Evolutionary conservation across 2,113 vertebrate genomes (phyloP).

Genomic region (Mustelus asterias): DNA sequence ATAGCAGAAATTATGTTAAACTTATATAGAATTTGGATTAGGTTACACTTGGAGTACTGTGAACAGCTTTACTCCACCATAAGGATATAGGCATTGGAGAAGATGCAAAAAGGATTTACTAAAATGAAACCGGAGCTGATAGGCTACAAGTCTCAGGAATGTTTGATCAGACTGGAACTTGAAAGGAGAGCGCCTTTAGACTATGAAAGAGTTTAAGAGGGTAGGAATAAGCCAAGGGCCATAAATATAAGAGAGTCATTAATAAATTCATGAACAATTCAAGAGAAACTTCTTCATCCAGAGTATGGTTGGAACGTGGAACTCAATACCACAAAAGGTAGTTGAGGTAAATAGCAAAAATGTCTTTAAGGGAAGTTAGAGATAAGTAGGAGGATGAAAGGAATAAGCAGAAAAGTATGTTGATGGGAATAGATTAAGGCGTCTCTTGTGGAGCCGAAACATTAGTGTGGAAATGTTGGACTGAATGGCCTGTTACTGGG

Average conservation of each 20-base stretch:
- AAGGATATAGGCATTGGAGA: neutral
- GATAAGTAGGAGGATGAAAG: neutral
- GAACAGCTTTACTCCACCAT: neutral
- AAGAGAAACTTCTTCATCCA: neutral
- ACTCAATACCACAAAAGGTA: neutral
- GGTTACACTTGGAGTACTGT: neutral
- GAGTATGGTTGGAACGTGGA: neutral
- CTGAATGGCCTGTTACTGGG: neutral
- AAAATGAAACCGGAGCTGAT: neutral
- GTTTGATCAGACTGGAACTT: neutral
- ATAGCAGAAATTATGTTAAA: neutral
- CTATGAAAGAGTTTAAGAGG: neutral
- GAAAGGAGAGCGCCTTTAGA: neutral
- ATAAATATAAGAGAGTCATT: neutral
- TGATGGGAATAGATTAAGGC: neutral
- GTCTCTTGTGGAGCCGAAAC: neutral
- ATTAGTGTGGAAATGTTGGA: neutral
- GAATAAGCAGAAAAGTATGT: neutral
- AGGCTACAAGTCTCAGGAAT: neutral
- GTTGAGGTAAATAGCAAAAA: neutral
- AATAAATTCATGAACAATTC: neutral
- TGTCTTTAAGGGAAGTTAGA: neutral
- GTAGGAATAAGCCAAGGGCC: neutral
- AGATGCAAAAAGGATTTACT: neutral
- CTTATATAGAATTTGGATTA: neutral